Percentiles rank a stretch among this genome's conserved stretches.
phyloP scores from a whole-genome alignment of 2,888 invertebrate genomes.

The Phasia obesa region DNA sequence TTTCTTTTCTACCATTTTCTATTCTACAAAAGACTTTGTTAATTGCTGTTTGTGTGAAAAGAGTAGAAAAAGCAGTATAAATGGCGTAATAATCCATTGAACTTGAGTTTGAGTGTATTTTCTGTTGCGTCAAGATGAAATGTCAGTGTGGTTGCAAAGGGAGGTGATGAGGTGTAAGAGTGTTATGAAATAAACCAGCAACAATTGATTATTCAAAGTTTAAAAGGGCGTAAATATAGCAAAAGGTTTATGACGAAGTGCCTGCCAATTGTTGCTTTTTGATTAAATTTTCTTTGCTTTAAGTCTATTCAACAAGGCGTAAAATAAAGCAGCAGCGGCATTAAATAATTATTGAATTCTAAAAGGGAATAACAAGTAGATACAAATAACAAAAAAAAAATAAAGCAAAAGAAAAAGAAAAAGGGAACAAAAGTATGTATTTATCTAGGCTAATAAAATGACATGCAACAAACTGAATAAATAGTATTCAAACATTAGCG shows the following conservation, averaged over 20 bases:
- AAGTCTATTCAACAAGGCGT: conserved; percentile 41
- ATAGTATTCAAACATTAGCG: neutral
- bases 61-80: neutral
- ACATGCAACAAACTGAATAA: too few relatives aligned
- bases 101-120: conserved; percentile 44
- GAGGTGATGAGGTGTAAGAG: conserved; percentile 5
- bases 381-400: neutral
- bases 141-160: neutral
- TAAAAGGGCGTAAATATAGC: conserved; percentile 63
- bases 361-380: neutral
- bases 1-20: neutral
- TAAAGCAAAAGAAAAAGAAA: neutral
- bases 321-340: conserved; percentile 18
- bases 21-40: conserved; percentile 16
- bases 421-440: neutral
- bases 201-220: conserved; percentile 69
- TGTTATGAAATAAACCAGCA: conserved; percentile 52
- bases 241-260: conserved; percentile 37
- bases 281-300: conserved; percentile 32
- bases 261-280: conserved; percentile 67
- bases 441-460: neutral
- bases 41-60: conserved; percentile 27
- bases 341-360: conserved; percentile 40
- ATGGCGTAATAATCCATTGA: conserved; percentile 58
- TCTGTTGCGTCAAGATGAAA: neutral